Conservation (phyloP, 1,140 invertebrate genomes). For the Cotesia glomerata region DNA sequence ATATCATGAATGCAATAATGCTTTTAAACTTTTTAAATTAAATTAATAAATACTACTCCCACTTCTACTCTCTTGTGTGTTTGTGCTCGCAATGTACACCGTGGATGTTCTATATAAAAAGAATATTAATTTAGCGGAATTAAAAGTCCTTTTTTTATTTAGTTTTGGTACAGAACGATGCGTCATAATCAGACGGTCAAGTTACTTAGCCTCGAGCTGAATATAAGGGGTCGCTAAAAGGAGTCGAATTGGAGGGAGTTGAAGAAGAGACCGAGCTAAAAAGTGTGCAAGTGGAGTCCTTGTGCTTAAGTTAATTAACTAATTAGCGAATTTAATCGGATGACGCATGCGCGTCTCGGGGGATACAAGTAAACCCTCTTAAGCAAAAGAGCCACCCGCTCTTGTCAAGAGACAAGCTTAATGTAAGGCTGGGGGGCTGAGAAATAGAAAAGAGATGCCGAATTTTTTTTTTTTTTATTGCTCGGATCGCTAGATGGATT, state of each 20-base stretch:
- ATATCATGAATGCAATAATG: too few relatives aligned
- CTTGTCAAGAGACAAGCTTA: not conserved
- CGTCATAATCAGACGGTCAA: conserved; percentile 65
- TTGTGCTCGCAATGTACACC: too few relatives aligned
- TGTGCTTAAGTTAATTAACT: conserved; percentile 63
- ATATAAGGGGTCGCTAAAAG: too few relatives aligned
- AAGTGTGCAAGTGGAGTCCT: conserved; percentile 30
- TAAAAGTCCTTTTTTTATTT: conserved; percentile 5
- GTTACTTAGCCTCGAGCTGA: conserved; percentile 48
- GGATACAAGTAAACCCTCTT: conserved; percentile 66
- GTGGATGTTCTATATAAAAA: not conserved
- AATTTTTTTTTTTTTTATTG: too few relatives aligned
- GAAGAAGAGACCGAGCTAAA: not conserved
- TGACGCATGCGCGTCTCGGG: conserved; percentile 64
- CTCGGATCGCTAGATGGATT: too few relatives aligned
- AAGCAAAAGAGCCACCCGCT: conserved; percentile 28
- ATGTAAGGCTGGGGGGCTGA: too few relatives aligned
- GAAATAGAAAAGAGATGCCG: too few relatives aligned
- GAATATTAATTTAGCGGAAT: not conserved
- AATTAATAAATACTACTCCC: too few relatives aligned
- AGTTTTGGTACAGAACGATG: conserved; percentile 46
- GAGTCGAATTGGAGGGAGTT: too few relatives aligned
- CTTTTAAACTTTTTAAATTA: too few relatives aligned
- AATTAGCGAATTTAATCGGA: conserved; percentile 67
- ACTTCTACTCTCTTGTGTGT: too few relatives aligned